Evolutionary conservation across 1,140 invertebrate species (phyloP).

Genomic region (Episyrphus balteatus): DNA sequence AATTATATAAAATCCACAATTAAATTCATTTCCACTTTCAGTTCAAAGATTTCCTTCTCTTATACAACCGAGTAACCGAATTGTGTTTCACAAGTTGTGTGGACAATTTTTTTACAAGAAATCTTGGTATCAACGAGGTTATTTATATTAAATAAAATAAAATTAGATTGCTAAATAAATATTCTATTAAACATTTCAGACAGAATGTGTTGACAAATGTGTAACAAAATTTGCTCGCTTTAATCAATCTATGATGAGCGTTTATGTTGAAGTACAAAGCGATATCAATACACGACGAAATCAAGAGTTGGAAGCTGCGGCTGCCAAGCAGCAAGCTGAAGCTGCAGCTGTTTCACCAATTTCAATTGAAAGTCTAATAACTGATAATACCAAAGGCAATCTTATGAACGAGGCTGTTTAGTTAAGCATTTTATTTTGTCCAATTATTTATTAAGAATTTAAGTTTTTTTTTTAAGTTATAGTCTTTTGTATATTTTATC

Average conservation of each 20-base stretch:
- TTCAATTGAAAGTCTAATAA: too few species aligned
- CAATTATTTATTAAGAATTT: background rate
- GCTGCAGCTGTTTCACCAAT: background rate
- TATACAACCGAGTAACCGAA: constrained; percentile 80
- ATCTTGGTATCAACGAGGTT: constrained; percentile 58
- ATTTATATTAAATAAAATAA: constrained; percentile 5
- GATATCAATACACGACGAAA: constrained; percentile 19
- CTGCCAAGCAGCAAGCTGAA: background rate
- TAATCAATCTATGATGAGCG: constrained; percentile 58
- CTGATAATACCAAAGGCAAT: too few species aligned
- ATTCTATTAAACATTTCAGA: constrained; percentile 37
- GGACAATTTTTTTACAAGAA: constrained; percentile 70
- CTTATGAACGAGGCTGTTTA: too few species aligned
- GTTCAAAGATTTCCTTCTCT: constrained; percentile 75
- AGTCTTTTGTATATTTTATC: constrained; percentile 8
- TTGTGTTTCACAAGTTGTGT: constrained; percentile 75
- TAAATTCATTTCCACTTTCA: constrained; percentile 36
- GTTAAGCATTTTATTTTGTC: background rate
- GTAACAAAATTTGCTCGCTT: constrained; percentile 80
- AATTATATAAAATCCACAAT: too few species aligned
- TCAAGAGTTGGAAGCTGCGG: constrained; percentile 19
- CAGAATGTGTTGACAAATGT: constrained; percentile 68
- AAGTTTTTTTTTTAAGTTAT: background rate
- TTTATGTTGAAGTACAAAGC: constrained; percentile 33
- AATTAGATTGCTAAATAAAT: background rate